A percentile compares a stretch with the other conserved stretches of the same genome.
Conservation (phyloP, 1,140 invertebrate species). For the Drosophila sproati region DNA sequence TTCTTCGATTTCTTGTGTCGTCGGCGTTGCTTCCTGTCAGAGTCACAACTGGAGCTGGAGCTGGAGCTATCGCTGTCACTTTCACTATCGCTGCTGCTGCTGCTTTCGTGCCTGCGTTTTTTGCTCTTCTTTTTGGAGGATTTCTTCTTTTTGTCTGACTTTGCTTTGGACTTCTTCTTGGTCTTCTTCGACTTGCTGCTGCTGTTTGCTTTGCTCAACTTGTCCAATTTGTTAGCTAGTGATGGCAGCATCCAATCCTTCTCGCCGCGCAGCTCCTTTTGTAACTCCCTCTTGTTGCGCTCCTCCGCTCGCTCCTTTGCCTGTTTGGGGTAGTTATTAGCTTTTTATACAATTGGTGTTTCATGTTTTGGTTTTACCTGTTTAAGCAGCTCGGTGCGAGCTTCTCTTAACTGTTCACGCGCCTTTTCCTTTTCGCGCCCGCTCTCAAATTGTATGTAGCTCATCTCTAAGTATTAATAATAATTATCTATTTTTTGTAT, state of each 20-base stretch:
- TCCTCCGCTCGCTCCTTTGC: conserved; percentile 74
- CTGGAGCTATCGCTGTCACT: conserved; percentile 31
- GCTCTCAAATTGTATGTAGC: conserved; percentile 85
- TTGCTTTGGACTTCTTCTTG: conserved; percentile 67
- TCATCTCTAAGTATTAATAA: conserved; percentile 60
- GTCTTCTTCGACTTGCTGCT: conserved; percentile 52
- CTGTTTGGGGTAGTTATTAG: conserved; percentile 24
- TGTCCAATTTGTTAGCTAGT: conserved; percentile 72
- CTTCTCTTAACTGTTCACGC: conserved; percentile 76
- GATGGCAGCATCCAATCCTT: conserved; percentile 85
- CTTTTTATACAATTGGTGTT: background rate
- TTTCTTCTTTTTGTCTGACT: conserved; percentile 52
- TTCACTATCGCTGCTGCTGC: conserved; percentile 34
- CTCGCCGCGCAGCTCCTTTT: conserved; percentile 80
- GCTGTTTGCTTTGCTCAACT: conserved; percentile 6
- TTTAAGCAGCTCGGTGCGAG: conserved; percentile 72
- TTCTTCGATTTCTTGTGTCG: conserved; percentile 23
- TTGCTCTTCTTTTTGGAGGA: conserved; percentile 60
- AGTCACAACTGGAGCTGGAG: conserved; percentile 18
- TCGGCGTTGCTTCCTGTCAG: conserved; percentile 1
- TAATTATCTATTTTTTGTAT: no score
- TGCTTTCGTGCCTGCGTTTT: conserved; percentile 35
- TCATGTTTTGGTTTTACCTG: conserved; percentile 50
- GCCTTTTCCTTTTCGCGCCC: conserved; percentile 82
- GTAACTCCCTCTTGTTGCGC: conserved; percentile 66